Percentiles rank a stretch among this genome's conserved stretches.
Conservation (phyloP, 2,888 invertebrate species). For the Nephrotoma appendiculata region DNA sequence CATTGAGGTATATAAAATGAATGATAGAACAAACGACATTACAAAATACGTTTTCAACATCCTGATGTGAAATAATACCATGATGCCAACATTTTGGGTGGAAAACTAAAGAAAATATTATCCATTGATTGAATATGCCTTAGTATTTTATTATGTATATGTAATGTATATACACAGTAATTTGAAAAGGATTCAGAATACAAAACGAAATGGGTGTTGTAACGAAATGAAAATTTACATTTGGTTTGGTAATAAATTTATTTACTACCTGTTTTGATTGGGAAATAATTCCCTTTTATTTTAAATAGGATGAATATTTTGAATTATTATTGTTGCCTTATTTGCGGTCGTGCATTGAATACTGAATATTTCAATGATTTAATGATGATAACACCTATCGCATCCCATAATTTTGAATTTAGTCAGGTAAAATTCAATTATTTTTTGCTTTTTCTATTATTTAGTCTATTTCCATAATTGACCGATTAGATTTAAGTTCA, state of each 20-base stretch:
- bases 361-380: neutral
- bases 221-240: neutral
- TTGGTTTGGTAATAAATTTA: neutral
- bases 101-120: neutral
- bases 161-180: neutral
- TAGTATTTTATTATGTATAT: neutral
- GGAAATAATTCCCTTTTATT: neutral
- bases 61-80: neutral
- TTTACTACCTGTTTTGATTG: neutral
- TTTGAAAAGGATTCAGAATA: neutral
- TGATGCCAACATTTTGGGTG: neutral
- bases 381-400: neutral
- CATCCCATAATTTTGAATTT: neutral
- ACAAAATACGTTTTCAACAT: neutral
- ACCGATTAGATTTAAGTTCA: no score
- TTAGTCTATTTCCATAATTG: no score
- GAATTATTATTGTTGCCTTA: neutral
- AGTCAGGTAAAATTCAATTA: neutral
- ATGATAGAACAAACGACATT: neutral
- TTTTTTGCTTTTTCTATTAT: neutral
- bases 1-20: neutral
- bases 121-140: neutral
- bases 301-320: neutral
- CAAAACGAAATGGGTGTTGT: neutral
- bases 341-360: neutral